Conservation (phyloP, 2,888 invertebrate species). For the Fragum whitleyi region DNA sequence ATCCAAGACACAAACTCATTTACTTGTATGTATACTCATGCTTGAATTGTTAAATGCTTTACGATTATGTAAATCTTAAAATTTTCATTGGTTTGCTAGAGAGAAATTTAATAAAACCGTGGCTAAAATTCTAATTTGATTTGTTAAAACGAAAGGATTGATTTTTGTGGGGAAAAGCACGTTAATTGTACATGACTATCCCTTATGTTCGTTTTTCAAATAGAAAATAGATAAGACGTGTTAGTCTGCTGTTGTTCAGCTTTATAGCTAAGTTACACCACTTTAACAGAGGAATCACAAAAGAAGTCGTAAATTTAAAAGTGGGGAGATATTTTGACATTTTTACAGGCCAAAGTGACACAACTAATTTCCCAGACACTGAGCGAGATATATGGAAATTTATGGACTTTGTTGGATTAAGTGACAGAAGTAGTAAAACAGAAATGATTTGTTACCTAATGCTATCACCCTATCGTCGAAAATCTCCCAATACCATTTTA, state of each 20-base stretch:
- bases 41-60: too few species aligned
- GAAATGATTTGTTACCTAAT: constrained; percentile 39
- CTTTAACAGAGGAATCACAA: constrained; percentile 23
- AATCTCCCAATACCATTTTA: constrained; percentile 10
- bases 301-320: constrained; percentile 27
- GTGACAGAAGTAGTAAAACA: constrained; percentile 35
- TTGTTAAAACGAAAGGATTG: too few species aligned
- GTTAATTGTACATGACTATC: too few species aligned
- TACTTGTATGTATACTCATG: too few species aligned
- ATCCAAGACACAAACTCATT: too few species aligned
- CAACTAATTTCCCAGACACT: constrained; percentile 28
- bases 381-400: constrained; percentile 23
- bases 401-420: constrained; percentile 25
- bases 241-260: constrained; percentile 3
- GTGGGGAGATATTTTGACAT: constrained; percentile 29
- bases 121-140: too few species aligned
- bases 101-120: too few species aligned
- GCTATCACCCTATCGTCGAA: background rate
- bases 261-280: constrained; percentile 16
- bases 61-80: too few species aligned
- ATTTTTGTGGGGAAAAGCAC: too few species aligned
- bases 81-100: too few species aligned
- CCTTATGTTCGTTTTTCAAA: background rate
- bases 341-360: constrained; percentile 26
- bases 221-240: constrained; percentile 3